These are phyloP conservation scores for Xanthia togata DNA, from an alignment of 2,888 invertebrate genomes.

Conservation along the genomic window DNA sequence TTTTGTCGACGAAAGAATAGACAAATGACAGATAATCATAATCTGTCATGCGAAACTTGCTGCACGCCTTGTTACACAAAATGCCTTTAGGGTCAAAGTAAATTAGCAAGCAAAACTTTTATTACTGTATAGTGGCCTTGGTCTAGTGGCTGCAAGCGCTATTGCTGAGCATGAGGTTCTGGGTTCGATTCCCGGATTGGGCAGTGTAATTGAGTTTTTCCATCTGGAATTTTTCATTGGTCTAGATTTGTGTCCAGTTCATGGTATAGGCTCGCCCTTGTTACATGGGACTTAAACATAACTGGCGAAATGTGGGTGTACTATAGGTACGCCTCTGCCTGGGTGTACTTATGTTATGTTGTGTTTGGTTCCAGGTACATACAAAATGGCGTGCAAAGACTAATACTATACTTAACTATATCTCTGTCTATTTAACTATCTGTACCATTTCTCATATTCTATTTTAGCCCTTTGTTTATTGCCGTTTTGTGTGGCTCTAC, in stretches of 20 bases:
- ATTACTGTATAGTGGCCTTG: no score
- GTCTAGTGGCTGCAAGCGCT: no score
- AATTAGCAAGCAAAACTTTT: no score
- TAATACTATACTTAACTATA: neutral
- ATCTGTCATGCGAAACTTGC: no score
- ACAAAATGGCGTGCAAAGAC: neutral
- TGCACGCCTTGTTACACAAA: no score
- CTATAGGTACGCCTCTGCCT: neutral
- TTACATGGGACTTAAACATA: neutral
- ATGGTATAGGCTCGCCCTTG: neutral
- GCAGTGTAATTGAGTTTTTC: no score
- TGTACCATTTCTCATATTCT: neutral
- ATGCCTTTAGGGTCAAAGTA: no score
- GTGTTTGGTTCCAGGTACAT: neutral
- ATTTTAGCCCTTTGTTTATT: conserved; percentile 75
- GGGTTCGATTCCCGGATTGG: neutral
- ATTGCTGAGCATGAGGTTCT: no score
- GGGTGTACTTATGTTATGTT: neutral
- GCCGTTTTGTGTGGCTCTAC: conserved; percentile 75
- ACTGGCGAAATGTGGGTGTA: neutral
- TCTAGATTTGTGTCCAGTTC: neutral
- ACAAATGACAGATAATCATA: no score
- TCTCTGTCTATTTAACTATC: neutral
- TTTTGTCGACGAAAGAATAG: no score
- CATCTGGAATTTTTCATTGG: no score